Percentiles rank a stretch among this genome's conserved stretches.
These are phyloP conservation scores for Carposina sasakii DNA, from an alignment of 1,140 invertebrate genomes.

Conservation along the genomic window DNA sequence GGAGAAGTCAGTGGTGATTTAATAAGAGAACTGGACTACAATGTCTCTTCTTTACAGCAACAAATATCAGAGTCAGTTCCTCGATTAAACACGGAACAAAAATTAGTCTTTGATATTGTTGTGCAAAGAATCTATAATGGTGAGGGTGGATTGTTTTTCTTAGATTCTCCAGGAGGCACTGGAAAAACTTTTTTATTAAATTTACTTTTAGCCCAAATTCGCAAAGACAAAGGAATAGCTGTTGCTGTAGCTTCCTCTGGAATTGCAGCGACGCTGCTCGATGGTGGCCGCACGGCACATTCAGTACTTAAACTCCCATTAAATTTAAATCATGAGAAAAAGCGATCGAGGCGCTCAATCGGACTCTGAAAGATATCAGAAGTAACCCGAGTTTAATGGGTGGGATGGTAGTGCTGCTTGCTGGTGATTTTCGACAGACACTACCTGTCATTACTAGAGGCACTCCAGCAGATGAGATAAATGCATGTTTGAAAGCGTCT, in stretches of 20 bases:
- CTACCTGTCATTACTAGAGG: slow-evolving; percentile 57
- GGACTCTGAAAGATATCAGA: slow-evolving; percentile 42
- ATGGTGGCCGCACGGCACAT: slow-evolving; percentile 70
- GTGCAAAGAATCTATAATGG: slow-evolving; percentile 17
- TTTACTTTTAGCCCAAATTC: slow-evolving; percentile 41
- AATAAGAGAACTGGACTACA: slow-evolving; percentile 28
- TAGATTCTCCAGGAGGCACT: slow-evolving; percentile 31
- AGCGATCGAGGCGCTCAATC: slow-evolving; percentile 44
- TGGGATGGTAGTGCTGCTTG: slow-evolving; percentile 25
- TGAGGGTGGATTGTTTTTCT: slow-evolving; percentile 25
- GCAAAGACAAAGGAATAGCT: slow-evolving; percentile 42
- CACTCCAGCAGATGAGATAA: slow-evolving; percentile 62
- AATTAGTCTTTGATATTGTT: slow-evolving; percentile 20
- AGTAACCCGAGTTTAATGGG: slow-evolving; percentile 21
- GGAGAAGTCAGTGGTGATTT: slow-evolving; percentile 33
- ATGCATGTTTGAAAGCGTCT: slow-evolving; percentile 41
- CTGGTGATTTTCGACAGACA: slow-evolving; percentile 71
- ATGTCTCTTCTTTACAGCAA: slow-evolving; percentile 21
- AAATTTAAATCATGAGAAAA: slow-evolving; percentile 30
- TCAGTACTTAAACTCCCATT: slow-evolving; percentile 56
- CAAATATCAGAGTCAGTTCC: slow-evolving; percentile 24
- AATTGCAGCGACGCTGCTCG: slow-evolving; percentile 71
- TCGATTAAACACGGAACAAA: slow-evolving; percentile 26
- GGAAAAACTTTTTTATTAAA: slow-evolving; percentile 60
- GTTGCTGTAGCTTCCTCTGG: slow-evolving; percentile 71